Base-by-base conservation (phyloP, 2,113 vertebrate genomes). In the Prionailurus viverrinus region DNA sequence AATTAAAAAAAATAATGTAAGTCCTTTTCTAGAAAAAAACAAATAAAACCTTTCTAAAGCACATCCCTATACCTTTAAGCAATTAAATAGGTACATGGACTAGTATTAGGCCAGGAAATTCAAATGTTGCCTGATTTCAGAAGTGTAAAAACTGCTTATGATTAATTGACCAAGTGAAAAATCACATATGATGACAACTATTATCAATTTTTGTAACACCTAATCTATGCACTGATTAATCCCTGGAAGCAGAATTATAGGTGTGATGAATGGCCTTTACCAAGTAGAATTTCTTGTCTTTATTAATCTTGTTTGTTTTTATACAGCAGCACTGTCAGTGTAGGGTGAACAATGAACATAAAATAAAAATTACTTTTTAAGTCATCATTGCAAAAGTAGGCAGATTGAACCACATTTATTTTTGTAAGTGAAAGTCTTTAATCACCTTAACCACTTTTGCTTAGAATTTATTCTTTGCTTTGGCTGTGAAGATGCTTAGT, bases 101-200 rank as follows among this genome's bases (percentile, higher is more conserved):
- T 55, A 91, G 27, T 36, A 89, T 81, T 89, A 71, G 11, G 29
- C 16, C 45, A 68, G 19, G 12, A 71, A 88, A 58, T 87, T 33
- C 31, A 88, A 94, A 48, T 61, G 31, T 93, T 68, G 48, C 36
- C 58, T 94, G 36, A 69, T 94, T 86, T 80, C 19, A n/a, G 58
- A 87, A 69, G 27, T 21, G 33, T 45, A 63, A 71, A 94, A 71
- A 25, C 80, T 13, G 21, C 39, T 88, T 80, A 63, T 3, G 39
- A 58, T 81, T 94, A 83, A 41, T 74, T 88, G 16, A 51, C 33
- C 55, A 71, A 80, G 63, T 81, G 65, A 71, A 78, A 93, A 78
- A 39, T 85, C 61, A 4, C 8, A 18, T 71, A 63, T 81, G 39
- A 71, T 89, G 51, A 31, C 41, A 76, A 23, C 36, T 36, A 31